Conservation (phyloP, 2,113 vertebrate genomes). For the Microtus montanus region DNA sequence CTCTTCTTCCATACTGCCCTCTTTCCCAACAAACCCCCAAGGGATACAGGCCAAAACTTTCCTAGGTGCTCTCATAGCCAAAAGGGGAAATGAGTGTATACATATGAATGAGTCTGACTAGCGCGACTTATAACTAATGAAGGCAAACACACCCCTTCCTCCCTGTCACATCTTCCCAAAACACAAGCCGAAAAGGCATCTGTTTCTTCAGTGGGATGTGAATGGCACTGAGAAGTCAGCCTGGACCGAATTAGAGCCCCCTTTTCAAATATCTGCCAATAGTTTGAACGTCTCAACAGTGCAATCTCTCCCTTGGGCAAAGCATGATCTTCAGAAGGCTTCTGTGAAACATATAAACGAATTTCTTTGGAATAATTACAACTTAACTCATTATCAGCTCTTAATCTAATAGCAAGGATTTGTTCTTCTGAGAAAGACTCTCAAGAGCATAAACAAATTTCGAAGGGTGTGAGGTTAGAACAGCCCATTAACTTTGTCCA, state of each 20-base stretch:
- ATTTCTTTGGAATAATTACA: conserved; percentile 39
- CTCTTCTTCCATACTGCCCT: conserved; percentile 71
- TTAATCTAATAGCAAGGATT: conserved; percentile 16
- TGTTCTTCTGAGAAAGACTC: not conserved
- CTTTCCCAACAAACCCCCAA: conserved; percentile 75
- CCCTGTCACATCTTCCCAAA: conserved; percentile 40
- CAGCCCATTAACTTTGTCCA: not conserved
- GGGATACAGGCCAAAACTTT: conserved; percentile 41
- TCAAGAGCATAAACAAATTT: conserved; percentile 12
- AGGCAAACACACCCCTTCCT: conserved; percentile 30
- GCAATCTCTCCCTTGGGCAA: not conserved
- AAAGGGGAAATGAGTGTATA: conserved; percentile 35
- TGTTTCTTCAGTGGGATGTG: not conserved
- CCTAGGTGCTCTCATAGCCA: conserved; percentile 45
- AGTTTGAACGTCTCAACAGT: not conserved
- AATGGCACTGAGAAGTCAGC: conserved; percentile 46
- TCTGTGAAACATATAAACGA: conserved; percentile 38
- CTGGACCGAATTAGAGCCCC: not conserved
- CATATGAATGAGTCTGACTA: conserved; percentile 52
- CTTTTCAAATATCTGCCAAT: not conserved
- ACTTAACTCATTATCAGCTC: conserved; percentile 39
- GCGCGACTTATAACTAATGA: conserved; percentile 59
- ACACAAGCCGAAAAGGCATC: conserved; percentile 17
- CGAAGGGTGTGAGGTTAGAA: not conserved
- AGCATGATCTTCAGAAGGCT: conserved; percentile 1